These are phyloP conservation scores for Bombylius discolor DNA, from an alignment of 2,888 invertebrate genomes.

Conservation along the genomic window DNA sequence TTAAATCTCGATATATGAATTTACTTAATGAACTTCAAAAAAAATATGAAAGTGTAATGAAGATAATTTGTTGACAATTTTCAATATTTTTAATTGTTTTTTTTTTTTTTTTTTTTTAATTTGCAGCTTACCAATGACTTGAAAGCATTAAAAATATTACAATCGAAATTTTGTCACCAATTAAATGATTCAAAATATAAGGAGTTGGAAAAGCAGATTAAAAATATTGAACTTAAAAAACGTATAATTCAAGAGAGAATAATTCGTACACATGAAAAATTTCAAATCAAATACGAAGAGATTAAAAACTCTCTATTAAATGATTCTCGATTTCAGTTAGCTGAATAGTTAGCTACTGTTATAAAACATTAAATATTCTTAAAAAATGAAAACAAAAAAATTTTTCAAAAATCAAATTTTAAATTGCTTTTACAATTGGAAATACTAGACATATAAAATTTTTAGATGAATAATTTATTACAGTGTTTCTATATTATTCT, in stretches of 20 bases:
- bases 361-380: constrained; percentile 15
- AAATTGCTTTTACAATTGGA: too few species aligned
- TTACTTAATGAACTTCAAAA: constrained; percentile 51
- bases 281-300: constrained; percentile 30
- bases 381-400: neutral
- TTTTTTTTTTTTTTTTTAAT: neutral
- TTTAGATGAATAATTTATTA: too few species aligned
- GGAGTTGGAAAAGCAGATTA: constrained; percentile 27
- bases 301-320: constrained; percentile 27
- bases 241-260: constrained; percentile 35
- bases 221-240: constrained; percentile 29
- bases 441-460: too few species aligned
- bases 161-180: constrained; percentile 31
- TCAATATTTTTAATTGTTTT: neutral
- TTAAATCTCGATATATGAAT: constrained; percentile 47
- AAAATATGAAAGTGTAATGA: constrained; percentile 49
- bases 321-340: constrained; percentile 22
- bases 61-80: neutral
- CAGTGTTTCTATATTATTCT: too few species aligned
- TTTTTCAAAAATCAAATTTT: neutral
- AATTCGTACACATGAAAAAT: constrained; percentile 30
- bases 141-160: constrained; percentile 27
- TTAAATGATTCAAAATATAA: constrained; percentile 32
- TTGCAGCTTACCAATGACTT: constrained; percentile 28
- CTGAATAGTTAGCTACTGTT: too few species aligned